phyloP scores from a whole-genome alignment of 2,113 vertebrate genomes.

The Martes martes region DNA sequence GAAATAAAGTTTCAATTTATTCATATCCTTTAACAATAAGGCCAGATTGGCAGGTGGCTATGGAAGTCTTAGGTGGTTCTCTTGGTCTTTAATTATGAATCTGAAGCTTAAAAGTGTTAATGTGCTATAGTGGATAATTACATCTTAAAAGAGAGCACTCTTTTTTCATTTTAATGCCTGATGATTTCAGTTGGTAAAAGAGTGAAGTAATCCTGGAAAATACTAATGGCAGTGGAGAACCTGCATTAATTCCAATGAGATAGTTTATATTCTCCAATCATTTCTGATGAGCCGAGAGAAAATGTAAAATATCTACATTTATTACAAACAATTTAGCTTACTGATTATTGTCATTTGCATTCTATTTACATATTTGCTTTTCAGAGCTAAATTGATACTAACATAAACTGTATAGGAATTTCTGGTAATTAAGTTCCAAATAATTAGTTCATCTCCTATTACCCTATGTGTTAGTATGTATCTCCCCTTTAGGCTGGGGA shows the following conservation, averaged over 20 bases:
- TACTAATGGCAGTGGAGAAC: constrained; percentile 53
- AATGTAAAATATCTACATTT: constrained; percentile 64
- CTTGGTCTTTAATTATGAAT: constrained; percentile 61
- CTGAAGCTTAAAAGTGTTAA: constrained; percentile 56
- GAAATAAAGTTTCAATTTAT: constrained; percentile 23
- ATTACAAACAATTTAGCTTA: constrained; percentile 52
- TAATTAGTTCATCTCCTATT: not conserved
- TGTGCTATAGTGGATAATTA: constrained; percentile 59
- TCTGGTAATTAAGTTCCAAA: constrained; percentile 51
- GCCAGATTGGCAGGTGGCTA: constrained; percentile 19
- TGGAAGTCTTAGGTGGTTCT: not conserved
- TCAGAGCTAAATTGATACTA: constrained; percentile 58
- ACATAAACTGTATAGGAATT: not conserved
- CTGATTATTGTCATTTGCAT: constrained; percentile 62
- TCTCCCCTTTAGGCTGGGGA: not conserved
- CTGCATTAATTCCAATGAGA: constrained; percentile 51
- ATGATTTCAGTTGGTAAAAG: constrained; percentile 47
- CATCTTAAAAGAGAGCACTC: constrained; percentile 38
- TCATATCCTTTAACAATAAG: constrained; percentile 29
- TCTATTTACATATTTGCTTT: constrained; percentile 45
- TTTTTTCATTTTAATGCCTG: not conserved
- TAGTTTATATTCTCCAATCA: constrained; percentile 57
- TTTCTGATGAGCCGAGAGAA: constrained; percentile 68
- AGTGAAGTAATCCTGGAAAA: constrained; percentile 41
- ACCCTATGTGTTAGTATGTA: not conserved